Percentiles rank a stretch among this genome's conserved stretches.
Evolutionary conservation across 2,797 vertebrate genomes (phyloP).

Genomic region (Falco novaeseelandiae): DNA sequence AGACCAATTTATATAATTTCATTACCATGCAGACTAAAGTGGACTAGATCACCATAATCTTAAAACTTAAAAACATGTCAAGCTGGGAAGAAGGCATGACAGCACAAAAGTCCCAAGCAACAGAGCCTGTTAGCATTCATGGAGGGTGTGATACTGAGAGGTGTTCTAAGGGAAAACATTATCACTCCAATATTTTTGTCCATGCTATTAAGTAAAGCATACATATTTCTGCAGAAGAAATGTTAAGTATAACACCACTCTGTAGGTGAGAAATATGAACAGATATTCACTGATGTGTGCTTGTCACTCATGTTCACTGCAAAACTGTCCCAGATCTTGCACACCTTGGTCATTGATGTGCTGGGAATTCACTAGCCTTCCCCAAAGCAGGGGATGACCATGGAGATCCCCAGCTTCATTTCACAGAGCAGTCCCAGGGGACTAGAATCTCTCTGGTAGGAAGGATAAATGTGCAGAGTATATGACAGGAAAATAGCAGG

Average conservation of each 20-base stretch:
- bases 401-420: neutral
- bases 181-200: neutral
- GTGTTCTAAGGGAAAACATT: neutral
- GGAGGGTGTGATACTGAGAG: neutral
- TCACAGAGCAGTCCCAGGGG: neutral
- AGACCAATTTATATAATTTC: neutral
- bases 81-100: neutral
- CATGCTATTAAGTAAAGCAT: neutral
- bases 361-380: neutral
- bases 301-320: neutral
- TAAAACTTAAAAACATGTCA: neutral
- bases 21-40: neutral
- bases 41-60: neutral
- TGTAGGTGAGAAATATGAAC: neutral
- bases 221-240: neutral
- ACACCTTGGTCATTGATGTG: neutral
- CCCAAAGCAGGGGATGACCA: rapidly evolving
- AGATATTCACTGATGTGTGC: neutral
- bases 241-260: neutral
- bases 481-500: neutral
- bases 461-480: neutral
- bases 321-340: neutral
- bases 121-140: neutral
- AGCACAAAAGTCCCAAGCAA: neutral
- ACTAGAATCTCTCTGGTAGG: neutral